Evolutionary conservation across 2,888 invertebrate species (phyloP).

Genomic region (Hofmannophila pseudospretella): DNA sequence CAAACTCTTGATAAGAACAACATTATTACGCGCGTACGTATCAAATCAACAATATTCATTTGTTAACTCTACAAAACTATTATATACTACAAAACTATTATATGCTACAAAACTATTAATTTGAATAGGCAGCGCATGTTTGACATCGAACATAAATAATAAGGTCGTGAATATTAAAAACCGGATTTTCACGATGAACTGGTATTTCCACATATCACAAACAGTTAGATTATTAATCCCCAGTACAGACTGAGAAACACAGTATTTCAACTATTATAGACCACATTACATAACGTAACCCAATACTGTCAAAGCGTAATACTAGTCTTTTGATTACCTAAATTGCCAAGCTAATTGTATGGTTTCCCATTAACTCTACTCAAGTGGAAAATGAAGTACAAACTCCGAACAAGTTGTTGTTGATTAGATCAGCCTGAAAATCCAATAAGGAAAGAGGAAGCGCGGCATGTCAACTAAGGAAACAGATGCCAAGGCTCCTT

Average conservation of each 20-base stretch:
- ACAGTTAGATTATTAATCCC: constrained; percentile 22
- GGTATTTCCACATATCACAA: constrained; percentile 29
- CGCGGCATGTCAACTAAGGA: constrained; percentile 8
- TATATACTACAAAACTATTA: too few relatives aligned
- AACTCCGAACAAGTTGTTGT: constrained; percentile 1
- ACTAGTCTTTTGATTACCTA: too few relatives aligned
- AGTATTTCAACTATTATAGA: constrained; percentile 12
- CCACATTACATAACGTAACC: constrained; percentile 20
- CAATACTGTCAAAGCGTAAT: constrained; percentile 6
- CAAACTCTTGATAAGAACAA: constrained; percentile 35
- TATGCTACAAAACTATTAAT: too few relatives aligned
- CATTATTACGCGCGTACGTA: too few relatives aligned
- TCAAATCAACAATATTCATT: too few relatives aligned
- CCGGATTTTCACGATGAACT: constrained; percentile 33
- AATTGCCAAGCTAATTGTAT: too few relatives aligned
- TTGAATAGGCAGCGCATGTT: constrained; percentile 34
- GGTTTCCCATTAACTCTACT: neutral
- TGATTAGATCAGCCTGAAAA: constrained; percentile 4
- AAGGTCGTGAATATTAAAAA: constrained; percentile 41
- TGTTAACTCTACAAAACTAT: too few relatives aligned
- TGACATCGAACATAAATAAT: constrained; percentile 38
- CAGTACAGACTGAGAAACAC: constrained; percentile 15
- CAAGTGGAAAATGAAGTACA: constrained; percentile 1
- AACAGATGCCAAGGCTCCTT: constrained; percentile 8
- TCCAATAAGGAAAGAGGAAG: constrained; percentile 16